Percentiles rank a stretch among this genome's conserved stretches.
phyloP scores from a whole-genome alignment of 1,140 invertebrate species.

The Eupeodes corollae region DNA sequence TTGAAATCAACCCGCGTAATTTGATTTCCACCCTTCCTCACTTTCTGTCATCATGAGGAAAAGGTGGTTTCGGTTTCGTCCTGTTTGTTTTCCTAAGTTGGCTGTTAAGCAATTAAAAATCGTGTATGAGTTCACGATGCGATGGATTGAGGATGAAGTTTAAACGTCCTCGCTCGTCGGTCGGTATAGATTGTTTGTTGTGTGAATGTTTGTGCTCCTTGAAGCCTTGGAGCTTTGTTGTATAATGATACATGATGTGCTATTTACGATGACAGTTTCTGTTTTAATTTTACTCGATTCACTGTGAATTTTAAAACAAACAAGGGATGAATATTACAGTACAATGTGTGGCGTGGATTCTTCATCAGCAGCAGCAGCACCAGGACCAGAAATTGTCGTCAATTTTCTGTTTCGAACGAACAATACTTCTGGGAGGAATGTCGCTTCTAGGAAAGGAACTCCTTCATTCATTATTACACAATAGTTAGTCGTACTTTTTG shows the following conservation, averaged over 20 bases:
- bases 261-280: conserved; percentile 34
- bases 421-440: neutral
- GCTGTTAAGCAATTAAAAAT: conserved; percentile 34
- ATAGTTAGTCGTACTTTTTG: too few relatives aligned
- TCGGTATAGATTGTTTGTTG: too few relatives aligned
- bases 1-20: conserved; percentile 31
- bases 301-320: too few relatives aligned
- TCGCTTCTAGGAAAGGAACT: neutral
- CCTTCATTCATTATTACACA: too few relatives aligned
- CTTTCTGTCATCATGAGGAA: neutral
- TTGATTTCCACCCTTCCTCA: conserved; percentile 19
- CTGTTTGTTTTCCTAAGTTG: conserved; percentile 33
- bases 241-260: conserved; percentile 36
- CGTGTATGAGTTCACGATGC: neutral
- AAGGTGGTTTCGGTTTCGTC: neutral
- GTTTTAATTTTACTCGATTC: conserved; percentile 22
- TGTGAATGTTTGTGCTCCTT: neutral
- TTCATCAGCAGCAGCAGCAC: conserved; percentile 2
- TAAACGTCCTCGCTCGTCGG: too few relatives aligned
- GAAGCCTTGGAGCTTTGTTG: conserved; percentile 1
- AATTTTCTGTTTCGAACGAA: conserved; percentile 1
- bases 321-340: neutral
- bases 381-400: neutral
- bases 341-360: neutral
- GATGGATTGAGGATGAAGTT: too few relatives aligned